Base-by-base conservation (phyloP, 2,888 invertebrate genomes). In the Drosophila lacicola region DNA sequence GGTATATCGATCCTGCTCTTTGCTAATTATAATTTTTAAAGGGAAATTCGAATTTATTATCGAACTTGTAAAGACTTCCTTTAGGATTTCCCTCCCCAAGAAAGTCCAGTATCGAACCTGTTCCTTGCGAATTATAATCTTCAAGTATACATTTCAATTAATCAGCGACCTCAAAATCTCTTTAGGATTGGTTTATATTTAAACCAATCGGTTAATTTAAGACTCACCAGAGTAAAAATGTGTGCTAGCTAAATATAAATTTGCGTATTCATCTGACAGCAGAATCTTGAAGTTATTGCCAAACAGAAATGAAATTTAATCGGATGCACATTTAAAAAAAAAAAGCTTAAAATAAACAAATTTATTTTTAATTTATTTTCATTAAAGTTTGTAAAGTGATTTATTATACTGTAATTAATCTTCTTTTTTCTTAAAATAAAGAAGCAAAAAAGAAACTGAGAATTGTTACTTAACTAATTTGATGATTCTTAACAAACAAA, bases 401-500 rank as follows among this genome's bases (percentile, higher is more conserved):
- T 42, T 53, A 33, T 54, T 54, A 17, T 19, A 13, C 13, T 39
- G 13, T 17, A 29, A 33, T 19, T 41, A 53, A 53, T 33, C 17
- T 53, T 53, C 29, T 39, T 29, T 33, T 33, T 54, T 19, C 41
- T 14, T 13, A n/a, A 11, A 39, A 29, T 25, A 9, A 17, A 25
- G 4, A 17, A 53, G n/a, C 6, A n/a, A 37, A 6, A 13, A 41
- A 14, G 4, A 4, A 25, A 42, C 14, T 21, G 9, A 25, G 5
- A 42, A 39, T 61, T 0, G 49, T 34, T 21, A 21, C 19, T n/a
- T 21, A 37, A 37, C 11, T 34, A 49, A 42, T 10, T 33, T 55
- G 33, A 21, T 41, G 25, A 34, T 25, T 37, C 19, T 13, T 36
- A 37, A 39, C 19, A 56, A 68, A 58, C 21, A 54, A 34, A 50